Evolutionary conservation across 2,888 invertebrate species (phyloP).

Genomic region (Drosophila lacicola): DNA sequence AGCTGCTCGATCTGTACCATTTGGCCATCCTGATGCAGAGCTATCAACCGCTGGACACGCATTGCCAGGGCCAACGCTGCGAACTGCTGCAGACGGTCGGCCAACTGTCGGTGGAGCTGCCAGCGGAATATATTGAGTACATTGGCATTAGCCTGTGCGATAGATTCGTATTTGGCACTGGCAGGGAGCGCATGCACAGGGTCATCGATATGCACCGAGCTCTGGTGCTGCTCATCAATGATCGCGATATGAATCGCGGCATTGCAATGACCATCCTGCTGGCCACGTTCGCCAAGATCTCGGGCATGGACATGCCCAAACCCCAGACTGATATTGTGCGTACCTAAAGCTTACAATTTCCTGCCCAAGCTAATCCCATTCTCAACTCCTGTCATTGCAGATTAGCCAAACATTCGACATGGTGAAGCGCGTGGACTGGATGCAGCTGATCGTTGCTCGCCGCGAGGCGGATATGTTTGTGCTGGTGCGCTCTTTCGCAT

Average conservation of each 20-base stretch:
- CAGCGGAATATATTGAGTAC: conserved; percentile 6
- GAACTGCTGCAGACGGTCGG: conserved; percentile 33
- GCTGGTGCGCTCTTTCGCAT: conserved; percentile 44
- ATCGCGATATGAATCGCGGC: not conserved
- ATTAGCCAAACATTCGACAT: conserved; percentile 39
- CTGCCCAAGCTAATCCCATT: not conserved
- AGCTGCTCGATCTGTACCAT: conserved; percentile 50
- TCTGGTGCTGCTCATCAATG: conserved; percentile 33
- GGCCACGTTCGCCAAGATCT: conserved; percentile 42
- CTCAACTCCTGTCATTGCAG: conserved; percentile 18
- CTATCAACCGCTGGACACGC: conserved; percentile 15
- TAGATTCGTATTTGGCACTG: conserved; percentile 26
- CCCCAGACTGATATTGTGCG: conserved; percentile 19
- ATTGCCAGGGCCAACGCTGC: conserved; percentile 26
- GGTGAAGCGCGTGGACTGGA: conserved; percentile 51
- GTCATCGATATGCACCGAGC: conserved; percentile 35
- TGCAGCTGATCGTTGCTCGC: conserved; percentile 13
- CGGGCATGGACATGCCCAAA: not conserved
- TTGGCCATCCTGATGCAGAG: conserved; percentile 53
- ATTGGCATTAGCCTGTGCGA: conserved; percentile 37
- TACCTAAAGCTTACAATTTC: not conserved
- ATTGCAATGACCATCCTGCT: conserved; percentile 47
- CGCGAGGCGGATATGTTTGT: conserved; percentile 41
- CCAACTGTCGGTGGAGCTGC: conserved; percentile 11
- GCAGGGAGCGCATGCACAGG: conserved; percentile 27